Evolutionary conservation across 2,113 vertebrate genomes (phyloP).

Genomic region (Halcyon malimbica): DNA sequence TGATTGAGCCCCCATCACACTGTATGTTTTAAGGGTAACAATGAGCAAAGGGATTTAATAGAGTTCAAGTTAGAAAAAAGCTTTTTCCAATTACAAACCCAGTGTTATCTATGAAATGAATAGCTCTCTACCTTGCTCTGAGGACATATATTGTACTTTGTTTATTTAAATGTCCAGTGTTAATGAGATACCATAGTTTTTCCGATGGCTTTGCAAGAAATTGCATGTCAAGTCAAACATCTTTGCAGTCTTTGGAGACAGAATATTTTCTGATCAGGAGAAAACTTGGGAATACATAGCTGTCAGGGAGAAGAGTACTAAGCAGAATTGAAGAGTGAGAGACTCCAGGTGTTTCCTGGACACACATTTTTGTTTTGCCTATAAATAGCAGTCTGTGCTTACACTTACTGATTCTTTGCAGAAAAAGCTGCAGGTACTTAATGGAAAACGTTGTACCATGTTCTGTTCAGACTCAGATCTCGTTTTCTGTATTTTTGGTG

Average conservation of each 20-base stretch:
- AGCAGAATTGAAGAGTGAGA: background rate
- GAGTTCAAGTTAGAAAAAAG: background rate
- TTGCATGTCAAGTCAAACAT: background rate
- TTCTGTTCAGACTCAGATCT: constrained; percentile 3
- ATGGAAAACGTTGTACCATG: background rate
- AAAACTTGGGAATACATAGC: background rate
- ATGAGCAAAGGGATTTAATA: constrained; percentile 20
- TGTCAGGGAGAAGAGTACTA: background rate
- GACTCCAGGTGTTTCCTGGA: constrained; percentile 22
- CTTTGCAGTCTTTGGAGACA: background rate
- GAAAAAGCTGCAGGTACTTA: background rate
- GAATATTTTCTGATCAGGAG: background rate
- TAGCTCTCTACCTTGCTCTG: background rate
- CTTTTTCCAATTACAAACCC: background rate
- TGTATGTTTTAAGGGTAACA: constrained; percentile 30
- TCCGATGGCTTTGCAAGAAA: background rate
- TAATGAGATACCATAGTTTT: background rate
- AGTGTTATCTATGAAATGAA: background rate
- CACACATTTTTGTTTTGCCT: background rate
- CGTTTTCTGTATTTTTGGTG: background rate
- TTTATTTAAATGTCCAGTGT: background rate
- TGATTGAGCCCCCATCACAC: constrained; percentile 52
- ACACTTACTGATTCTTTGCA: constrained; percentile 2
- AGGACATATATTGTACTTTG: background rate
- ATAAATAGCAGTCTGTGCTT: constrained; percentile 17